These are phyloP conservation scores for Lamprotornis superbus DNA, from an alignment of 2,113 vertebrate genomes.

Conservation along the genomic window DNA sequence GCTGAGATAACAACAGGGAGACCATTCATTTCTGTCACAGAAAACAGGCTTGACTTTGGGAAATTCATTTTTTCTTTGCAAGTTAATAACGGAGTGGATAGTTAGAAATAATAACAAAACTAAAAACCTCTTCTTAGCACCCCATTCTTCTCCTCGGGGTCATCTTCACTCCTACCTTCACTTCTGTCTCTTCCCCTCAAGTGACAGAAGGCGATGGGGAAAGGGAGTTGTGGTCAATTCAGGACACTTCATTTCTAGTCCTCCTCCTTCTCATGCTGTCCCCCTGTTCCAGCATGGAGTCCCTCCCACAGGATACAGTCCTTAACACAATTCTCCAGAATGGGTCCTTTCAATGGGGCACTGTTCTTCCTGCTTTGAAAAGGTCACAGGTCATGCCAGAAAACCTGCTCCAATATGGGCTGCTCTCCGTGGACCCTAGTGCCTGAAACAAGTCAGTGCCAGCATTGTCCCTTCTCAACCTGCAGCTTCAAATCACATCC, in stretches of 20 bases:
- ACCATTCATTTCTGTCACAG: not conserved
- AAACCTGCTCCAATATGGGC: accelerated
- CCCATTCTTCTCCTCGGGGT: not conserved
- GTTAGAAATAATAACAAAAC: not conserved
- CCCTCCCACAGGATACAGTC: not conserved
- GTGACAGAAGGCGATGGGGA: accelerated
- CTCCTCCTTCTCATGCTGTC: not conserved
- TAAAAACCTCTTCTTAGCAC: not conserved
- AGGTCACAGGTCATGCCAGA: not conserved
- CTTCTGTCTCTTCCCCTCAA: not conserved
- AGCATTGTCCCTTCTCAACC: accelerated
- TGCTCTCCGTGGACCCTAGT: accelerated
- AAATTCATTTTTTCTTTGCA: not conserved
- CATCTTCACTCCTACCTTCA: not conserved
- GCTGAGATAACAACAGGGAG: not conserved
- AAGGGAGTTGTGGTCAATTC: not conserved
- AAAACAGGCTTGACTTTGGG: not conserved
- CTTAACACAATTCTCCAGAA: not conserved
- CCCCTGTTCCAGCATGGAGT: not conserved
- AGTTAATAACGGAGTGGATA: not conserved
- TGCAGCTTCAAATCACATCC: not conserved
- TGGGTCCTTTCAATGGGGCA: not conserved
- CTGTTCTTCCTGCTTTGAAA: accelerated
- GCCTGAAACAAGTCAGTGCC: not conserved
- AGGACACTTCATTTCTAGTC: not conserved